Evolutionary conservation across 2,888 invertebrate genomes (phyloP), one percentile per base, ranked within the genome.

Genomic region (Stenolophus ochropezus): DNA sequence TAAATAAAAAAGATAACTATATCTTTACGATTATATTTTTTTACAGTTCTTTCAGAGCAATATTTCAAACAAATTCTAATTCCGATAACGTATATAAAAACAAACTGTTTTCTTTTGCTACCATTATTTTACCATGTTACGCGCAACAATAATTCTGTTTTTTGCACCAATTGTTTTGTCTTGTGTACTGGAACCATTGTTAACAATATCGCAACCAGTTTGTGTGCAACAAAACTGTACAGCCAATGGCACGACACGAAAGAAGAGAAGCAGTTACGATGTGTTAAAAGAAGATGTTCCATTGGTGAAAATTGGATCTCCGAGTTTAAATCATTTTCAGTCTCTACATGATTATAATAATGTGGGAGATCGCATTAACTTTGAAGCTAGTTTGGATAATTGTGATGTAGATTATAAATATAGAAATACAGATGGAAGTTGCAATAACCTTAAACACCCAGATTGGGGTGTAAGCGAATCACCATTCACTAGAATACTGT

Each of bases 361-460:
- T 69, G 20, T 8, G 1, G 21, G 1, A 14, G 14, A 14, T 33
- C n/a, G 16, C n/a, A 33, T 4, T n/a, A 16, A 33, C 42, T 18
- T 42, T 4, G n/a, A 1, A 27, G 21, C 6, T 18, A 49, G 0
- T 69, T 8, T 14, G n/a, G 11, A 5, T 0, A n/a, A 76, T 23
- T 73, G 79, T 47, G 47, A n/a, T n/a, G 42, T 1, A n/a, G 53
- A 42, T 47, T 21, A 20, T 53, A 84, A 73, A 33, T 85, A 84
- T 74, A 81, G 85, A 42, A 82, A 82, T 5, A 73, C 51, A 23
- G 83, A 84, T 65, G 85, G 84, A 65, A 82, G 79, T n/a, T 85
- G 84, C 65, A 85, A 85, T 83, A 85, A 85, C 82, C 23, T 84
- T 42, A 56, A 84, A 18, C 53, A 85, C 80, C 83, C 85, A 3